Evolutionary conservation across 1,140 invertebrate species (phyloP), one percentile per base, ranked within the genome.

Genomic region (Dreissena rostriformis): DNA sequence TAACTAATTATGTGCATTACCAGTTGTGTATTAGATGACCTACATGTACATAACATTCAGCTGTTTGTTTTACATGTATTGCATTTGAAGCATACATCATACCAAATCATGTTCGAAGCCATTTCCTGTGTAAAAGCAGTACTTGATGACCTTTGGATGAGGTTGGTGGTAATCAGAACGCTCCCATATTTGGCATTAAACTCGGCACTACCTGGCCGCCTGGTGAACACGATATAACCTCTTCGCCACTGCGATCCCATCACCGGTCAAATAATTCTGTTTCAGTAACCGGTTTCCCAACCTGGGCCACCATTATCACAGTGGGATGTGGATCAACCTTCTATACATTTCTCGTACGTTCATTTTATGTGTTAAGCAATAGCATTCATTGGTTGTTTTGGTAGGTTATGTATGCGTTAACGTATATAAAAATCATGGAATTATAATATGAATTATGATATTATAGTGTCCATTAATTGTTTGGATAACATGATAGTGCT

Each of bases 271-370:
- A 24, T 66, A 67, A 65, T 57, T 67, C 53, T 61, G 57, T 86
- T 81, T 55, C 86, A 91, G 90, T 92, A 19, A 92, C 90, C 15
- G 90, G 88, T 28, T 90, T 90, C 86, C 90, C 90, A 15, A 89
- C 88, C 0, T 90, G 90, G 90, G 90, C 90, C 4, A 91, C 91
- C 6, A 97, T 99, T 74, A 90, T 98, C 53, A 95, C 96, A 14
- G 96, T 98, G 22, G 97, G 98, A 84, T 91, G 96, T 0, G 96
- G 97, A 0, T 97, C 97, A 89, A 97, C 96, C 1, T 96, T 98
- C 91, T 98, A 98, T 90, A 97, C 97, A 0, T 96, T 96, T 12
- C 94, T 98, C 89, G 97, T 97, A 95, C 95, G 96, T 96, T 49
- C 24, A 24, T 39, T 70, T 49, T 28, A 68, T 68, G 6, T 4